Evolutionary conservation across 2,113 vertebrate species (phyloP).

Genomic region (Equus quagga): DNA sequence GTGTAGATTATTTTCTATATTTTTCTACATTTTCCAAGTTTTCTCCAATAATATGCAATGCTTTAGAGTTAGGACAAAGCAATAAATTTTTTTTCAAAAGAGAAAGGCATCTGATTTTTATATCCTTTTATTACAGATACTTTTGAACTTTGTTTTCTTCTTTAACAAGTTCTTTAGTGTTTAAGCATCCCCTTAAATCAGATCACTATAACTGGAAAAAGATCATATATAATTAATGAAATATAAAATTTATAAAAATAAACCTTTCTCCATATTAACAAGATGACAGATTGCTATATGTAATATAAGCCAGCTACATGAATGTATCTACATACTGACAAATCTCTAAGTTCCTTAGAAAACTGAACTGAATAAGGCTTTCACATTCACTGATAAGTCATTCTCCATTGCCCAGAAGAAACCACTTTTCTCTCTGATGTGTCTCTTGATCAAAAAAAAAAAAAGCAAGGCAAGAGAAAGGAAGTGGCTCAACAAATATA

Average conservation of each 20-base stretch:
- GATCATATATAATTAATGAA: background rate
- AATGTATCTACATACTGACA: background rate
- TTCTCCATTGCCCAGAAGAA: background rate
- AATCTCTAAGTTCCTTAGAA: background rate
- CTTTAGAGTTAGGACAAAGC: background rate
- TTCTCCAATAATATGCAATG: background rate
- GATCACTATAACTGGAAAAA: background rate
- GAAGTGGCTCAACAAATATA: background rate
- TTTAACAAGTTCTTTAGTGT: background rate
- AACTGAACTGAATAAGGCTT: background rate
- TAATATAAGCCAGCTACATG: background rate
- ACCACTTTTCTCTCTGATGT: background rate
- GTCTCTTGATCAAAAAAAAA: background rate
- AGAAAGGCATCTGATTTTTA: slow-evolving; percentile 12
- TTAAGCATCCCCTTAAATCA: background rate
- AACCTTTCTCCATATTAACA: background rate
- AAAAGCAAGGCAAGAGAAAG: background rate
- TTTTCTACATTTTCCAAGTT: slow-evolving; percentile 31
- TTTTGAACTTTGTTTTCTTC: background rate
- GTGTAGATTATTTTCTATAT: background rate
- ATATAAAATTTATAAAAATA: background rate
- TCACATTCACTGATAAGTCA: background rate
- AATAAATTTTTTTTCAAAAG: background rate
- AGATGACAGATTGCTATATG: background rate
- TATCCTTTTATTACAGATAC: background rate